Conservation (phyloP, 2,888 invertebrate genomes). For the Cenopis cana region DNA sequence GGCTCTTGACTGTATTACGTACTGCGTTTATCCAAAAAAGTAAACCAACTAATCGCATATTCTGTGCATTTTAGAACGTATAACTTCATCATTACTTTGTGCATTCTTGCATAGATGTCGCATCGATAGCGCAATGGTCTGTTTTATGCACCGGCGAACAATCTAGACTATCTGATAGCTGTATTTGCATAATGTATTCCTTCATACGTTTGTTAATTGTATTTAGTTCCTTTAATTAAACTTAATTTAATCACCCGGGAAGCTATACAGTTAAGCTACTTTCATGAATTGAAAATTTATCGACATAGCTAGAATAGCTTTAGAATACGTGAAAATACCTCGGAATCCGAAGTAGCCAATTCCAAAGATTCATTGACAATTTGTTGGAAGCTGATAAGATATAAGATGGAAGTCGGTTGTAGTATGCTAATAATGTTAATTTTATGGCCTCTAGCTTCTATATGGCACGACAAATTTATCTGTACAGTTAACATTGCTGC, state of each 20-base stretch:
- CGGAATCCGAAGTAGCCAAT: slow-evolving; percentile 18
- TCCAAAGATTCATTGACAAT: slow-evolving; percentile 30
- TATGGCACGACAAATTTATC: slow-evolving; percentile 31
- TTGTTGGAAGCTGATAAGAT: slow-evolving; percentile 38
- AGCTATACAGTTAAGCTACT: slow-evolving; percentile 19
- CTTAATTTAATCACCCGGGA: slow-evolving; percentile 8
- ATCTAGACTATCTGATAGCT: slow-evolving; percentile 41
- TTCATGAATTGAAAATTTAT: slow-evolving; percentile 15
- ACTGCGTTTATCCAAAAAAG: neutral
- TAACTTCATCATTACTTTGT: slow-evolving; percentile 57
- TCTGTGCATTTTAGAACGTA: slow-evolving; percentile 35
- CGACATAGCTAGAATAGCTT: neutral
- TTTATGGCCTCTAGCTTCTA: slow-evolving; percentile 34
- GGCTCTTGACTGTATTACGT: neutral
- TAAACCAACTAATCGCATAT: neutral
- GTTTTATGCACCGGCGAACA: slow-evolving; percentile 37
- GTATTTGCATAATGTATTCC: slow-evolving; percentile 43
- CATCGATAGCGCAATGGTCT: slow-evolving; percentile 47
- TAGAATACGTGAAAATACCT: slow-evolving; percentile 1
- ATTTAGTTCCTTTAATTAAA: slow-evolving; percentile 36
- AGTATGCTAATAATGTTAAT: slow-evolving; percentile 43
- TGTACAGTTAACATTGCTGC: slow-evolving; percentile 1
- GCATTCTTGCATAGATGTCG: slow-evolving; percentile 52
- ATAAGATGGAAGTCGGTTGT: slow-evolving; percentile 33
- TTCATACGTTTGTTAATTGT: slow-evolving; percentile 43